Evolutionary conservation across 2,888 invertebrate species (phyloP), one percentile per base, ranked within the genome.

Genomic region (Plagodis dolabraria): DNA sequence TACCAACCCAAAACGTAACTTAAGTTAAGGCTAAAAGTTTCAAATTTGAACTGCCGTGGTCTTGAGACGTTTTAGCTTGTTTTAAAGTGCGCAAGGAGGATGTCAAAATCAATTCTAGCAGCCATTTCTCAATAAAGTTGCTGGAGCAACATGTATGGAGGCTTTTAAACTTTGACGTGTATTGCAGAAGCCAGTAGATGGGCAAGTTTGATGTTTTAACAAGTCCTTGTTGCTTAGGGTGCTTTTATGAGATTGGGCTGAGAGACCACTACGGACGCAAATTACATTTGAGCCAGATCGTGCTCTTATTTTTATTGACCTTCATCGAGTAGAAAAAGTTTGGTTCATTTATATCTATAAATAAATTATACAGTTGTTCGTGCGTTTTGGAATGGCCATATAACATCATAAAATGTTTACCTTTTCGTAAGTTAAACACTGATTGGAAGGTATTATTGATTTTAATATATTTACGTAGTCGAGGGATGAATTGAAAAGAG

Each of bases 61-160:
- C 51, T 57, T 61, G 72, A 85, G 83, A 80, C 76, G 76, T 85
- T 87, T 85, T 83, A 81, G 77, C 80, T 74, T 76, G 78, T 85
- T 87, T 84, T 84, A 86, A 88, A 89, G 86, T 83, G 72, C 76
- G 77, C 75, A 76, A 77, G 79, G 64, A 76, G 80, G 80, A 81
- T 76, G 92, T 92, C 91, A 85, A 82, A 89, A 86, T 89, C 88
- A 91, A 92, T 91, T 88, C 86, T 74, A 69, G 74, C 65, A 79
- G 86, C 91, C 89, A 91, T 91, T 90, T 91, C 89, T 91, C 91
- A 91, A 89, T 90, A 85, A 88, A 87, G 80, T 88, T 85, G 63
- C 71, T 67, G 65, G 72, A 80, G 79, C 77, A 81, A 79, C 82
- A 85, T 85, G 86, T 86, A 88, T 77, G 73, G 77, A 78, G 79